phyloP scores from a whole-genome alignment of 2,113 vertebrate genomes.

The Noctilio leporinus region DNA sequence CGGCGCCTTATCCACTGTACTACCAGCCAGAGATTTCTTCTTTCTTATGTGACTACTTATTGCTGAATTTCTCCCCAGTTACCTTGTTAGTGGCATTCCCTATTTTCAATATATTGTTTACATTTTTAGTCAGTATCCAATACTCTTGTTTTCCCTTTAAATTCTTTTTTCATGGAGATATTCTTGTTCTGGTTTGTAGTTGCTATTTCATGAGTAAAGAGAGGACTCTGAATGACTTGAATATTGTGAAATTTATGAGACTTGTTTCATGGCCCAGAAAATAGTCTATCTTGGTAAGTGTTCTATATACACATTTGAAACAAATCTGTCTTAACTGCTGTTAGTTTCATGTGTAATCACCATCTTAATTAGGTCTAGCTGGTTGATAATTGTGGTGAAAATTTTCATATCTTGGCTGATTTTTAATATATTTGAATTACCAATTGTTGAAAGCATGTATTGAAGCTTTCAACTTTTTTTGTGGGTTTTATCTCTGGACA shows the following conservation, averaged over 20 bases:
- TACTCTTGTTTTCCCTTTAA: background rate
- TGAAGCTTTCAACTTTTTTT: background rate
- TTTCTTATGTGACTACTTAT: background rate
- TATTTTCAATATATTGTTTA: background rate
- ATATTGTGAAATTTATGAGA: background rate
- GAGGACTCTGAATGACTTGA: background rate
- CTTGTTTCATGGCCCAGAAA: background rate
- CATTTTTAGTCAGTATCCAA: background rate
- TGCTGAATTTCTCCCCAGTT: background rate
- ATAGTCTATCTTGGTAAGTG: background rate
- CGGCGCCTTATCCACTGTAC: no score
- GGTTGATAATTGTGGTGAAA: background rate
- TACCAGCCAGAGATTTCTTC: no score
- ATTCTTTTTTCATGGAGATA: background rate
- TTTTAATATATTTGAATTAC: background rate
- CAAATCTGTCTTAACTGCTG: background rate
- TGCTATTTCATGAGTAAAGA: background rate
- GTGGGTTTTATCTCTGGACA: background rate
- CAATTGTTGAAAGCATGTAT: background rate
- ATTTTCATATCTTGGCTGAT: background rate
- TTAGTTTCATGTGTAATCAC: background rate
- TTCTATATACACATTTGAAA: background rate
- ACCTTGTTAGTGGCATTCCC: background rate
- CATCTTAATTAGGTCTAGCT: background rate
- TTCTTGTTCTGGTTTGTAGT: background rate